A percentile compares a stretch with the other conserved stretches of the same genome.
These are phyloP conservation scores for Clamator glandarius DNA, from an alignment of 2,797 vertebrate species.

Conservation along the genomic window DNA sequence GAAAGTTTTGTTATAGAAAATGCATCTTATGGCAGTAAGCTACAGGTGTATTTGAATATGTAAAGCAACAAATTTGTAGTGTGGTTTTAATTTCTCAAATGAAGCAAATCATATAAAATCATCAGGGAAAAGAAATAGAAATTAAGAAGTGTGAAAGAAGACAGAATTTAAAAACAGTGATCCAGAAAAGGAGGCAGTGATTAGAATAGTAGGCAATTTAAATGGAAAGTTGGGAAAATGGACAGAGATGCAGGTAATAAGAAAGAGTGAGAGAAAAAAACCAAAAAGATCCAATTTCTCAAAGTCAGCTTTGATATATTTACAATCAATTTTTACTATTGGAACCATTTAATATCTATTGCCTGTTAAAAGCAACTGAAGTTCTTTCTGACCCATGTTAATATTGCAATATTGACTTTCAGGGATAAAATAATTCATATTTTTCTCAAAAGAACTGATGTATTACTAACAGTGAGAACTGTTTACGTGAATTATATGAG, in stretches of 20 bases:
- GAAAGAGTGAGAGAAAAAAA: neutral
- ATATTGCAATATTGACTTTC: neutral
- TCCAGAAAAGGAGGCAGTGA: neutral
- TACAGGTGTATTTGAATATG: neutral
- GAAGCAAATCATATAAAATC: neutral
- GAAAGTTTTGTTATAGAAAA: neutral
- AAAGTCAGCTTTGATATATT: neutral
- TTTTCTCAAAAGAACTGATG: neutral
- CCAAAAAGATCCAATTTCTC: neutral
- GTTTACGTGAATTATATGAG: neutral
- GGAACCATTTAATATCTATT: neutral
- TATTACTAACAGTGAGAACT: neutral
- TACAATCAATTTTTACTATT: neutral
- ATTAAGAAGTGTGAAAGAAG: neutral
- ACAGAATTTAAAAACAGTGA: neutral
- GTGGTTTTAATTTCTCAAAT: neutral
- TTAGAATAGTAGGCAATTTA: neutral
- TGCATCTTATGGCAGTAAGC: neutral
- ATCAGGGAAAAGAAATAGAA: neutral
- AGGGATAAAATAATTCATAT: neutral
- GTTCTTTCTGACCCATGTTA: neutral
- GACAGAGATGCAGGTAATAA: neutral
- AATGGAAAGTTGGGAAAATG: neutral
- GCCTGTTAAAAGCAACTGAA: neutral
- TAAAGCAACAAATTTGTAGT: neutral